Evolutionary conservation across 2,888 invertebrate species (phyloP).

Genomic region (Allophyes oxyacanthae): DNA sequence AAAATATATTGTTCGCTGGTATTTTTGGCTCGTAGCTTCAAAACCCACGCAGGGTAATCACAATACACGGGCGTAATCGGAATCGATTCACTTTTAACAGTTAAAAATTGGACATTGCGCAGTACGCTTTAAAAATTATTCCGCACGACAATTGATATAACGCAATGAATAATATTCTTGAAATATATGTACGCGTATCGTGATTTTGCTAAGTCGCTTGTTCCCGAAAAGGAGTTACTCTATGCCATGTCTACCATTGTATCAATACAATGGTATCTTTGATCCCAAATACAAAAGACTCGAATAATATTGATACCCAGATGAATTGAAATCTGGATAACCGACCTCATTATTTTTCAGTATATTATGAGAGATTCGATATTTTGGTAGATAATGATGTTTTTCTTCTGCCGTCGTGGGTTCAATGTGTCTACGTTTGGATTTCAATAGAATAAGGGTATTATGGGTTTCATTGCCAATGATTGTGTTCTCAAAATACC

Average conservation of each 20-base stretch:
- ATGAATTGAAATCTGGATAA: constrained; percentile 10
- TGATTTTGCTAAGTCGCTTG: too few relatives aligned
- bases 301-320: constrained; percentile 14
- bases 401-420: not conserved
- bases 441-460: not conserved
- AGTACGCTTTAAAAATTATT: too few relatives aligned
- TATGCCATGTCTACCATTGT: constrained; percentile 7
- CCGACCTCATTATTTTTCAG: constrained; percentile 11
- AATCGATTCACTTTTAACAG: too few relatives aligned
- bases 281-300: constrained; percentile 18
- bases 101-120: too few relatives aligned
- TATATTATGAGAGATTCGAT: constrained; percentile 13
- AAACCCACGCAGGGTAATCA: too few relatives aligned
- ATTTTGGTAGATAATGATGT: constrained; percentile 7
- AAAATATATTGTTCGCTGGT: too few relatives aligned
- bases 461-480: too few relatives aligned
- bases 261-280: constrained; percentile 18
- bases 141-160: too few relatives aligned
- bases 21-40: too few relatives aligned
- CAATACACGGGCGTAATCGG: too few relatives aligned
- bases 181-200: not conserved
- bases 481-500: too few relatives aligned
- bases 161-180: too few relatives aligned
- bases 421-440: not conserved
- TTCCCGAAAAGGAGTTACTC: constrained; percentile 1